phyloP scores from a whole-genome alignment of 2,888 invertebrate genomes.

The Ennomos quercinarius region DNA sequence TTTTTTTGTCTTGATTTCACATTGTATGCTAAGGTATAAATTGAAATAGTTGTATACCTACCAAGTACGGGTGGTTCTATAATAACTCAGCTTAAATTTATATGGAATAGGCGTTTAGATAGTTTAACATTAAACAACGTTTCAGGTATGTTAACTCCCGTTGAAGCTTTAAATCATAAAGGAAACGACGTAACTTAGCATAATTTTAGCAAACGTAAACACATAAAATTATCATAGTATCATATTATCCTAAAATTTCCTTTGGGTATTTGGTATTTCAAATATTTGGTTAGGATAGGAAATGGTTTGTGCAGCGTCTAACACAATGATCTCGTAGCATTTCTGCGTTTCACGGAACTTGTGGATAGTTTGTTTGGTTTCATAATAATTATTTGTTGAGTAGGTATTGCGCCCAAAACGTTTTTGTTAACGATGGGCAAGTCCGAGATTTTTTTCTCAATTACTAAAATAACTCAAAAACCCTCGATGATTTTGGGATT shows the following conservation, averaged over 20 bases:
- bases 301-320: slow-evolving; percentile 53
- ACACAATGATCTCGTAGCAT: slow-evolving; percentile 52
- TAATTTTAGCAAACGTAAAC: slow-evolving; percentile 44
- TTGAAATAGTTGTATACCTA: too few species aligned
- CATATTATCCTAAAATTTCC: slow-evolving; percentile 57
- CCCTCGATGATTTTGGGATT: too few species aligned
- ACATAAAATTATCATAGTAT: slow-evolving; percentile 44
- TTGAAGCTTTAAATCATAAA: slow-evolving; percentile 41
- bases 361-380: slow-evolving; percentile 21
- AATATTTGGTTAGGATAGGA: slow-evolving; percentile 71
- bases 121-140: slow-evolving; percentile 22
- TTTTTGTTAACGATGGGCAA: too few species aligned
- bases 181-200: slow-evolving; percentile 36
- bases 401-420: too few species aligned
- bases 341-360: slow-evolving; percentile 4
- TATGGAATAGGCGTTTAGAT: slow-evolving; percentile 6
- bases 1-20: too few species aligned
- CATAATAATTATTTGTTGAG: too few species aligned
- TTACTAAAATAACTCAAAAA: too few species aligned
- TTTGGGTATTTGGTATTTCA: slow-evolving; percentile 58
- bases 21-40: too few species aligned
- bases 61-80: too few species aligned
- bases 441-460: too few species aligned
- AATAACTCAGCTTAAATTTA: background rate
- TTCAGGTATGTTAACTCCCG: slow-evolving; percentile 26